Evolutionary conservation across 1,140 invertebrate genomes (phyloP), one percentile per base, ranked within the genome.

Genomic region (Chironomus striatipennis): DNA sequence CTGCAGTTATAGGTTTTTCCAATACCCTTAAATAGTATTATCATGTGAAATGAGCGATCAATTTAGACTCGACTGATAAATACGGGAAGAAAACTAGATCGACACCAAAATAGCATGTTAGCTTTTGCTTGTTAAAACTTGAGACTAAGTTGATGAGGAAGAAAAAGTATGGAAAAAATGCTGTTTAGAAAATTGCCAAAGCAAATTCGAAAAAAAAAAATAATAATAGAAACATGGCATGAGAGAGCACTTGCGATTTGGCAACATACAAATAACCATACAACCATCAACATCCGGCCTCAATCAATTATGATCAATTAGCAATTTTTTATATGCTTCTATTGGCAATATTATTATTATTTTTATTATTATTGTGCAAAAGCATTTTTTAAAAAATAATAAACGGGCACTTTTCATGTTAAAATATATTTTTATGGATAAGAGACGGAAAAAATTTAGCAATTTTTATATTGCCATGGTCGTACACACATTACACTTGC

Each of bases 261-360:
- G 65, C 65, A 70, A 70, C 65, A 34, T 34, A 34, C 24, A 34
- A 34, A 34, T n/a, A 34, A 34, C 24, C 24, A 34, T 34, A 34
- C 24, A 34, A 34, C 24, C 24, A 67, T 70, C 65, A 5, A 70
- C 18, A 70, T 70, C 65, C 65, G 65, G 65, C 65, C 65, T 70
- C 65, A 70, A 70, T 70, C 65, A 70, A 70, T 70, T 70, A 70
- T 70, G 65, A 70, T 70, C 65, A 70, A 70, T 70, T 70, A 70
- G 65, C 65, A 70, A 70, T 70, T 70, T 70, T 70, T 57, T 57
- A 57, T 70, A 21, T 70, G 12, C 47, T 57, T 57, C 47, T 57
- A 57, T 57, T 57, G 47, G 10, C 47, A n/a, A 12, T 57, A n/a
- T 57, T n/a, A 57, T 57, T 57, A n/a, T 57, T 34, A 2, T 34